Evolutionary conservation across 2,797 vertebrate genomes (phyloP).

Genomic region (Euthynnus affinis): DNA sequence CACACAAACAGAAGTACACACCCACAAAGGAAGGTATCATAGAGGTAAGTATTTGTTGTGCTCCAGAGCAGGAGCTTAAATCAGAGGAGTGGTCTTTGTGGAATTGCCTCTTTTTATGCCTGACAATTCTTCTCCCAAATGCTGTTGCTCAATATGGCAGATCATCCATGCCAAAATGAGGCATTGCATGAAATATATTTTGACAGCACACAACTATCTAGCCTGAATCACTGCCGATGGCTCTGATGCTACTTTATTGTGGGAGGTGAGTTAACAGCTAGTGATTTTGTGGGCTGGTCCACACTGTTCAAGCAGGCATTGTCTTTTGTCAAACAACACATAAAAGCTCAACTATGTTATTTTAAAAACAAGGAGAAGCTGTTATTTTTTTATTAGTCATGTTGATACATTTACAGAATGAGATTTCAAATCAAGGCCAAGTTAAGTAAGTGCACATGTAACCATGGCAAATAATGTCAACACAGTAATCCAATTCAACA

Average conservation of each 20-base stretch:
- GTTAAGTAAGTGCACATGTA: not conserved
- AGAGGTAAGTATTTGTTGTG: slow-evolving; percentile 54
- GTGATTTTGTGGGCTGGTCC: slow-evolving; percentile 52
- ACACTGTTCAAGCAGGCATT: slow-evolving; percentile 41
- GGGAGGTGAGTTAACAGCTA: slow-evolving; percentile 61
- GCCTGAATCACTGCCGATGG: slow-evolving; percentile 53
- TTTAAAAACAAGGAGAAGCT: slow-evolving; percentile 15
- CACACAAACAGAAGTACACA: slow-evolving; percentile 16
- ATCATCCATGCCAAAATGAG: slow-evolving; percentile 47
- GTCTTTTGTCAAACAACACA: slow-evolving; percentile 12
- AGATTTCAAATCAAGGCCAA: not conserved
- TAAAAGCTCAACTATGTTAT: slow-evolving; percentile 12
- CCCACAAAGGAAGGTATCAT: slow-evolving; percentile 39
- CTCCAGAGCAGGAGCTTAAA: slow-evolving; percentile 58
- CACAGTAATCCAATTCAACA: not conserved
- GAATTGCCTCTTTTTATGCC: slow-evolving; percentile 49
- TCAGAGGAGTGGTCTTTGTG: slow-evolving; percentile 42
- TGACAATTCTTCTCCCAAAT: slow-evolving; percentile 44
- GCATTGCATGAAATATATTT: slow-evolving; percentile 42
- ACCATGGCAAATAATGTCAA: slow-evolving; percentile 11
- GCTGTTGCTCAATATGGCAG: slow-evolving; percentile 37
- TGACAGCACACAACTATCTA: slow-evolving; percentile 49
- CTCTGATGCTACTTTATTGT: slow-evolving; percentile 47
- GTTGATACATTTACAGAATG: not conserved
- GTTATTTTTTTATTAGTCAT: not conserved